Conservation (phyloP, 1,140 invertebrate genomes). For the Bemisia tabaci region DNA sequence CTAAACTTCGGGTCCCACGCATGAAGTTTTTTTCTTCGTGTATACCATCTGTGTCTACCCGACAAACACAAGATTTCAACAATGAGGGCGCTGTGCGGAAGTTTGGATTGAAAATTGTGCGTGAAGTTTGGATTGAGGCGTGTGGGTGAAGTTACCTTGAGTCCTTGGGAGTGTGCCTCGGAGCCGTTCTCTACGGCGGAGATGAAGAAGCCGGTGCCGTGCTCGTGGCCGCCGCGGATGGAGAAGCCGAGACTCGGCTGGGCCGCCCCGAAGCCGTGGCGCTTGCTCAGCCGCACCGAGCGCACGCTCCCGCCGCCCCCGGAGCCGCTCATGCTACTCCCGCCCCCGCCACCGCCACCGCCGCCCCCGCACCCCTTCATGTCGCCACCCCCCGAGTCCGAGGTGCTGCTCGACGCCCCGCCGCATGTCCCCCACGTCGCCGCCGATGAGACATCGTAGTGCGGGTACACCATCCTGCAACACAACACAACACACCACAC, state of each 20-base stretch:
- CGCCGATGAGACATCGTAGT: not conserved
- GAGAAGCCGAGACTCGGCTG: slow-evolving; percentile 56
- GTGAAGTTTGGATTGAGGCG: too few species aligned
- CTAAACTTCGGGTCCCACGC: too few species aligned
- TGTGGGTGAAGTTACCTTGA: not conserved
- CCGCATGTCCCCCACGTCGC: not conserved
- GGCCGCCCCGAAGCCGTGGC: not conserved
- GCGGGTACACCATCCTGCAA: not conserved
- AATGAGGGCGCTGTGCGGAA: too few species aligned
- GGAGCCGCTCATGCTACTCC: slow-evolving; percentile 2
- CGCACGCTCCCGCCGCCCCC: slow-evolving; percentile 6
- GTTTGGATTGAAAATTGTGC: too few species aligned
- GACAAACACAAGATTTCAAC: too few species aligned
- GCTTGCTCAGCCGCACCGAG: slow-evolving; percentile 4
- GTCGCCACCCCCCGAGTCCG: slow-evolving; percentile 4
- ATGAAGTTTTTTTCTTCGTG: too few species aligned
- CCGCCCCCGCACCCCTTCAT: slow-evolving; percentile 3
- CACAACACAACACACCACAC: too few species aligned
- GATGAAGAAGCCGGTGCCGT: slow-evolving; percentile 84
- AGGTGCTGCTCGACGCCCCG: not conserved
- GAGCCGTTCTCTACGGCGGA: slow-evolving; percentile 53
- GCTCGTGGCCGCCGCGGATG: slow-evolving; percentile 77
- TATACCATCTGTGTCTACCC: too few species aligned
- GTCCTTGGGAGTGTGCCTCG: not conserved
- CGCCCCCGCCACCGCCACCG: slow-evolving; percentile 2